A percentile compares a stretch with the other conserved stretches of the same genome.
Conservation (phyloP, 2,113 vertebrate genomes). For the Actenoides lindsayi region DNA sequence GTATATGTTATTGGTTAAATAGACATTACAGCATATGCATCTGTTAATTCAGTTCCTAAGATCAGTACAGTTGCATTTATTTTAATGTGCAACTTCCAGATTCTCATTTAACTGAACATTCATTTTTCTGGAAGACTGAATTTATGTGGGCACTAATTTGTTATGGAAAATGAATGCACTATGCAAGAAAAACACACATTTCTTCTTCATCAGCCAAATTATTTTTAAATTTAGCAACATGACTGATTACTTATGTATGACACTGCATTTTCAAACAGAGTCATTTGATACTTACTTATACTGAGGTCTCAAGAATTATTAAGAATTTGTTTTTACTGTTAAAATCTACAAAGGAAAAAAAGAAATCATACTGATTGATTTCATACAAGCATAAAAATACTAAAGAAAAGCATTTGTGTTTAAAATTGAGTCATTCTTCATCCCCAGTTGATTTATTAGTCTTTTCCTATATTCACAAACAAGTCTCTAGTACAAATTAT, state of each 20-base stretch:
- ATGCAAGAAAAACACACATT: conserved; percentile 21
- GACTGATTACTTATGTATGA: conserved; percentile 27
- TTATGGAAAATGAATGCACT: conserved; percentile 29
- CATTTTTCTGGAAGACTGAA: conserved; percentile 60
- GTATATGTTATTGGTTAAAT: not conserved
- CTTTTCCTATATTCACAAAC: not conserved
- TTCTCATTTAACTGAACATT: not conserved
- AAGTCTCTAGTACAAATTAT: not conserved
- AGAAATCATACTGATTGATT: not conserved
- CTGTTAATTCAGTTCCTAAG: not conserved
- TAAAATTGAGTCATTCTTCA: not conserved
- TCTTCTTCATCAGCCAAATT: not conserved
- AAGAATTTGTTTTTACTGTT: not conserved
- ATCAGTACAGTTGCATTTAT: not conserved
- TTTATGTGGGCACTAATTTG: conserved; percentile 25
- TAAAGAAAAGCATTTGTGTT: not conserved
- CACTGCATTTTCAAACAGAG: not conserved
- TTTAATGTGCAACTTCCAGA: not conserved
- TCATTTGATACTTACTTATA: not conserved
- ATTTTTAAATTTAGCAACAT: conserved; percentile 34
- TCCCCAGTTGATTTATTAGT: not conserved
- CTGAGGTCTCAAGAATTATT: not conserved
- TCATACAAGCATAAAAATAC: not conserved
- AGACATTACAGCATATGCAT: not conserved
- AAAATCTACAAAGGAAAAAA: not conserved